Conservation (phyloP, 2,888 invertebrate species). For the Imbricaverruca yamaguchii region DNA sequence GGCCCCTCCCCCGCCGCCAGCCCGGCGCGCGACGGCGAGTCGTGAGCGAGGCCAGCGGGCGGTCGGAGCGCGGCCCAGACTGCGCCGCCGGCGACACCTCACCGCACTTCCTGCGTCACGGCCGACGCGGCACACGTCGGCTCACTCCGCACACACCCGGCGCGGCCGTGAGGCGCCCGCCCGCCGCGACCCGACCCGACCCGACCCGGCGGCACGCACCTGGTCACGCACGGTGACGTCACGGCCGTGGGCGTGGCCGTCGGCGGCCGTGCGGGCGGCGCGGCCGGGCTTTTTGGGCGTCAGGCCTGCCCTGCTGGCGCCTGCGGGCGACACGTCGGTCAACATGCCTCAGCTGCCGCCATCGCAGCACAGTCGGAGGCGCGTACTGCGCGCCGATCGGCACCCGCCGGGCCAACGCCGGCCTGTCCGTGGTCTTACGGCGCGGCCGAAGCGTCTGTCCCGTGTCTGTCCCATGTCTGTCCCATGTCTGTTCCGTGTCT, state of each 20-base stretch:
- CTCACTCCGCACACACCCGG: background rate
- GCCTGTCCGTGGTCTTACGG: too few species aligned
- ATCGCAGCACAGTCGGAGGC: too few species aligned
- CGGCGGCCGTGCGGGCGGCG: slow-evolving; percentile 58
- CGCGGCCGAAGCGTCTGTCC: too few species aligned
- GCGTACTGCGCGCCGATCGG: too few species aligned
- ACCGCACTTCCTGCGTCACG: background rate
- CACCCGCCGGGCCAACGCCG: too few species aligned
- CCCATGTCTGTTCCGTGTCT: too few species aligned
- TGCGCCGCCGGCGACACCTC: background rate
- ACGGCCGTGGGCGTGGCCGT: background rate
- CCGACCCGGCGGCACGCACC: slow-evolving; percentile 15
- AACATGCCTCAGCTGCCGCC: too few species aligned
- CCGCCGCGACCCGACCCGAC: background rate
- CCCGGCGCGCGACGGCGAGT: background rate
- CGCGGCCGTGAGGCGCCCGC: background rate
- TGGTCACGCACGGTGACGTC: background rate
- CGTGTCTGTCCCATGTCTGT: too few species aligned
- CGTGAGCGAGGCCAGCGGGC: too few species aligned
- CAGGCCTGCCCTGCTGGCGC: slow-evolving; percentile 64
- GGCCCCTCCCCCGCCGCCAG: background rate
- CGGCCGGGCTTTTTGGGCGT: slow-evolving; percentile 82
- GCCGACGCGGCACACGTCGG: background rate
- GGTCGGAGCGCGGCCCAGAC: too few species aligned
- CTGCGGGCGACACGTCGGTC: background rate